Conservation (phyloP, 2,888 invertebrate species). For the Axea sp. region DNA sequence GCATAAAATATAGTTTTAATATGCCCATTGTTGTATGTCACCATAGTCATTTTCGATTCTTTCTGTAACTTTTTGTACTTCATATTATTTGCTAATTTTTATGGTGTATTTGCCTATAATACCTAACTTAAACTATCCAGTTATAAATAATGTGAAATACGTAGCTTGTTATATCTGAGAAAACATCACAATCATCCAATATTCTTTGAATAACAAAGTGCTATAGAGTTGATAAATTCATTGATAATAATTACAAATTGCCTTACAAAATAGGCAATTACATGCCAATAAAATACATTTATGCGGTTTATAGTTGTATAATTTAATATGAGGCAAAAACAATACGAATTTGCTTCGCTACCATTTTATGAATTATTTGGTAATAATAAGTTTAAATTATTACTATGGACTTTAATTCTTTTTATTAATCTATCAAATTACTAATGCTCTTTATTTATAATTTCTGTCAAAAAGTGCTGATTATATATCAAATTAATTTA, state of each 20-base stretch:
- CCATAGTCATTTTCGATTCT: slow-evolving; percentile 54
- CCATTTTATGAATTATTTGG: neutral
- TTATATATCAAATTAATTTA: too few relatives aligned
- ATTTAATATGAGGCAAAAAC: neutral
- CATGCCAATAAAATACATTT: neutral
- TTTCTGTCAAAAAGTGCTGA: too few relatives aligned
- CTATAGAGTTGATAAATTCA: too few relatives aligned
- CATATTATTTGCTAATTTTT: slow-evolving; percentile 20
- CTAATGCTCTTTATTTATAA: too few relatives aligned
- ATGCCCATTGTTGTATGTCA: slow-evolving; percentile 48
- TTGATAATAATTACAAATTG: too few relatives aligned
- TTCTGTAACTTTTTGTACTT: slow-evolving; percentile 49
- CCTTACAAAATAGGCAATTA: too few relatives aligned
- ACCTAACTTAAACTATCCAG: neutral
- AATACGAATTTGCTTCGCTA: slow-evolving; percentile 6
- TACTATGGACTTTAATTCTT: too few relatives aligned
- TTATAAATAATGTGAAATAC: neutral
- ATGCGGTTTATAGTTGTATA: neutral
- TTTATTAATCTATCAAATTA: too few relatives aligned
- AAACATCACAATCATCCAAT: neutral
- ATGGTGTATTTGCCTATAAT: neutral
- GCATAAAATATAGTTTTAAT: slow-evolving; percentile 24
- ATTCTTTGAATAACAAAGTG: neutral
- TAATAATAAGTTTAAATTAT: too few relatives aligned
- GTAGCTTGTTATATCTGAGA: neutral